Evolutionary conservation across 2,888 invertebrate genomes (phyloP).

Genomic region (Coecobrya sp.): DNA sequence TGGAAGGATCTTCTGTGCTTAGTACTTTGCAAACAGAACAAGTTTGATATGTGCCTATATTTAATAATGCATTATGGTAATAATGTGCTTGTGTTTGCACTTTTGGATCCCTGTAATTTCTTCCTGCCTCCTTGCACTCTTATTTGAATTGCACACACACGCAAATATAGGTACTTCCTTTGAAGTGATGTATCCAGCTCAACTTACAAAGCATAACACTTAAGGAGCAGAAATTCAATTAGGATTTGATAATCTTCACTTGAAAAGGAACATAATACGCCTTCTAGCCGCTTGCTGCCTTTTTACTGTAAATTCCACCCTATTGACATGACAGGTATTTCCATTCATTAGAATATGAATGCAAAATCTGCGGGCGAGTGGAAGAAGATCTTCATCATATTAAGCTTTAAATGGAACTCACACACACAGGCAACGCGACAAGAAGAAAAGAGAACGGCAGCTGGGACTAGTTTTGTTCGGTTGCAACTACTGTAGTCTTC

Average conservation of each 20-base stretch:
- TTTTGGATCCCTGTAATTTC: neutral
- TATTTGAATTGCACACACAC: neutral
- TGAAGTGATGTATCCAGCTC: neutral
- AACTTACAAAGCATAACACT: neutral
- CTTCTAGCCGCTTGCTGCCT: neutral
- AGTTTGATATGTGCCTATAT: slow-evolving; percentile 3
- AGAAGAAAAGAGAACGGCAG: slow-evolving; percentile 19
- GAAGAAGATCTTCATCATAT: slow-evolving; percentile 13
- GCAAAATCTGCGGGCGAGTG: neutral
- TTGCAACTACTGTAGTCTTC: neutral
- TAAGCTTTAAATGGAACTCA: neutral
- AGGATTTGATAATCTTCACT: slow-evolving; percentile 34
- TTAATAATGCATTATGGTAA: neutral
- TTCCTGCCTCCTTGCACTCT: neutral
- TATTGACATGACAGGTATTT: slow-evolving; percentile 61
- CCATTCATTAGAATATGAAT: slow-evolving; percentile 47
- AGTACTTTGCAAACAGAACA: neutral
- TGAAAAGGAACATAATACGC: slow-evolving; percentile 44
- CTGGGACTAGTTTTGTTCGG: neutral
- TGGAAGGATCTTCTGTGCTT: slow-evolving; percentile 28
- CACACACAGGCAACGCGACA: neutral
- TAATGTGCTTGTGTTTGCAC: neutral
- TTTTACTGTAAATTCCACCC: neutral
- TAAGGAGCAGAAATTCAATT: slow-evolving; percentile 18
- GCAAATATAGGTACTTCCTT: neutral